Conservation (phyloP, 2,888 invertebrate species). For the Catocala fraxini region DNA sequence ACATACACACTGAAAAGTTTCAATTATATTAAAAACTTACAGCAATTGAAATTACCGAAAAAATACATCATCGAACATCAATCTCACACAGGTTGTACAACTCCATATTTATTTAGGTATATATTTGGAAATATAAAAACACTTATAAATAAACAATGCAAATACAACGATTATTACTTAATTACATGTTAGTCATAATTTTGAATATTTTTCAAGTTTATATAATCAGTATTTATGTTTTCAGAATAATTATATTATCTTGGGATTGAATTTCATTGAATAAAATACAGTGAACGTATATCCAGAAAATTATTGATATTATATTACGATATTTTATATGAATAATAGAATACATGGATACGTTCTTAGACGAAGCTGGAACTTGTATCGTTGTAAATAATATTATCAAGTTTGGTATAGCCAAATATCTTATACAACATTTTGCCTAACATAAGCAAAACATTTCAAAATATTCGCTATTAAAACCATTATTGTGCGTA, state of each 20-base stretch:
- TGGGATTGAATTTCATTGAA: constrained; percentile 34
- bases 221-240: constrained; percentile 24
- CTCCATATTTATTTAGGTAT: constrained; percentile 17
- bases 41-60: constrained; percentile 37
- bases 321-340: constrained; percentile 46
- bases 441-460: constrained; percentile 8
- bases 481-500: neutral
- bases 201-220: constrained; percentile 25
- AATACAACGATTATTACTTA: constrained; percentile 39
- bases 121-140: constrained; percentile 43
- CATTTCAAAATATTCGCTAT: constrained; percentile 7
- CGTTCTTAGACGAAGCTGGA: constrained; percentile 29
- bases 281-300: constrained; percentile 31
- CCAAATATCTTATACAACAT: neutral
- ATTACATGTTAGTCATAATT: constrained; percentile 35
- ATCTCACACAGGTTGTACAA: constrained; percentile 43
- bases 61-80: constrained; percentile 27
- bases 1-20: constrained; percentile 34
- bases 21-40: constrained; percentile 41
- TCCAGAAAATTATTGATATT: constrained; percentile 50
- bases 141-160: constrained; percentile 42
- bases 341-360: constrained; percentile 30
- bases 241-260: constrained; percentile 19
- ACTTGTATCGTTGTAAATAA: neutral
- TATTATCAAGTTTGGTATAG: neutral